Evolutionary conservation across 2,888 invertebrate genomes (phyloP), one percentile per base, ranked within the genome.

Genomic region (Dilophus febrilis): DNA sequence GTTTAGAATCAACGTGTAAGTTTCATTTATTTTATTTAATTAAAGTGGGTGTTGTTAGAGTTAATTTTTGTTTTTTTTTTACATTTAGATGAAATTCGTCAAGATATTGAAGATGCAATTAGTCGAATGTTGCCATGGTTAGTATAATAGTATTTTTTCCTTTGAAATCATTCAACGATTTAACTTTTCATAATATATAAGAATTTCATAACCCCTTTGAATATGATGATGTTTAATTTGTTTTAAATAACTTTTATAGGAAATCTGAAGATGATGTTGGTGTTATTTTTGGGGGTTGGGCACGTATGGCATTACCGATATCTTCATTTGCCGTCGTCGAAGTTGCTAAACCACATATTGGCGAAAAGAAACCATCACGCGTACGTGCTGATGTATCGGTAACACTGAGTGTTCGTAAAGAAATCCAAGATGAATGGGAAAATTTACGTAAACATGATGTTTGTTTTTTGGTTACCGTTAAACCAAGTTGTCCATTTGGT

Each of bases 381-480:
- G 98, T 99, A 1, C 71, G 94, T 32, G 97, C 95, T 5, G 97
- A 98, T 56, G 80, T 98, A 4, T 80, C 85, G 0, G 82, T 99
- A 4, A 91, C 90, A 34, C 68, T 99, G 16, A 88, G 86, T 51
- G 84, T 94, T 1, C 71, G 91, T 8, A 74, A 76, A 36, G 91
- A 94, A 57, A 85, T 98, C 45, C 92, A 94, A 59, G 71, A 74
- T 7, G 98, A 98, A 61, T 99, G 98, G 98, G 94, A 97, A 61
- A 83, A 80, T 51, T 66, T 98, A 32, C 68, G 97, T 40, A 94
- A 92, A 56, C 97, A 99, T 56, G 98, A 99, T 56, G 97, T 98
- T 3, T 94, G 95, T 56, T 97, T 99, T 58, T 67, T 99, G 38
- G 71, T 99, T 27, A 88, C 92, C 0, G 84, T 97, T 0, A 75